phyloP scores from a whole-genome alignment of 2,113 vertebrate genomes.

The Passer domesticus region DNA sequence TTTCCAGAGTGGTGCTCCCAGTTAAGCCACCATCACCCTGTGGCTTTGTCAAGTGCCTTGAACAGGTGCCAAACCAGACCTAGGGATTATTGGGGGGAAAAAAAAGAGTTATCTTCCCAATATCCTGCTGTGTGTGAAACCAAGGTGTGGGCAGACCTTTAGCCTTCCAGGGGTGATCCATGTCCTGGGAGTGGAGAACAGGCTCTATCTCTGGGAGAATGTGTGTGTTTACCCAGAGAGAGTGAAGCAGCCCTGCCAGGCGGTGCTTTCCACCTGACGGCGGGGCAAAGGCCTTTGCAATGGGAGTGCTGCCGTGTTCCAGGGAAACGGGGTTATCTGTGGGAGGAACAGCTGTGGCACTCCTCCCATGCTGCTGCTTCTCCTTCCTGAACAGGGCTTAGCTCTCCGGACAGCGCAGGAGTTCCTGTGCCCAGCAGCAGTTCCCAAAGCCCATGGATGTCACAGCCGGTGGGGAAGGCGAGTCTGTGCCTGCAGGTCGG shows the following conservation, averaged over 20 bases:
- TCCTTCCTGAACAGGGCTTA: neutral
- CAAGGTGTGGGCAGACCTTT: neutral
- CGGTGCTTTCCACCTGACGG: neutral
- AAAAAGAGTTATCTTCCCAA: neutral
- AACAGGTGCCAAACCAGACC: no score
- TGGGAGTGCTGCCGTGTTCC: rapidly evolving
- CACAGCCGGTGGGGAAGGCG: neutral
- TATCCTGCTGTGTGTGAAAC: neutral
- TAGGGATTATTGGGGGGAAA: neutral
- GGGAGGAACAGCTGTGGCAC: neutral
- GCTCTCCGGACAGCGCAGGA: neutral
- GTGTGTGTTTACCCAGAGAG: neutral
- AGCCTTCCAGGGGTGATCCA: neutral
- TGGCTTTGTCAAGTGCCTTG: neutral
- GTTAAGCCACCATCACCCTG: neutral
- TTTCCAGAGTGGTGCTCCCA: neutral
- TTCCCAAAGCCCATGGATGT: rapidly evolving
- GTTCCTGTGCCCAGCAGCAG: neutral
- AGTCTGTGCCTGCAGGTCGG: neutral
- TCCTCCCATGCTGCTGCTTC: neutral
- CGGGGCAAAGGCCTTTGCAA: neutral
- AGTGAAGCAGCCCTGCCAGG: neutral
- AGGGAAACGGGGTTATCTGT: neutral
- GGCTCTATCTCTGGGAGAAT: neutral
- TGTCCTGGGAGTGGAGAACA: rapidly evolving